Conservation (phyloP, 1,140 invertebrate species). For the Drosophila suzukii region DNA sequence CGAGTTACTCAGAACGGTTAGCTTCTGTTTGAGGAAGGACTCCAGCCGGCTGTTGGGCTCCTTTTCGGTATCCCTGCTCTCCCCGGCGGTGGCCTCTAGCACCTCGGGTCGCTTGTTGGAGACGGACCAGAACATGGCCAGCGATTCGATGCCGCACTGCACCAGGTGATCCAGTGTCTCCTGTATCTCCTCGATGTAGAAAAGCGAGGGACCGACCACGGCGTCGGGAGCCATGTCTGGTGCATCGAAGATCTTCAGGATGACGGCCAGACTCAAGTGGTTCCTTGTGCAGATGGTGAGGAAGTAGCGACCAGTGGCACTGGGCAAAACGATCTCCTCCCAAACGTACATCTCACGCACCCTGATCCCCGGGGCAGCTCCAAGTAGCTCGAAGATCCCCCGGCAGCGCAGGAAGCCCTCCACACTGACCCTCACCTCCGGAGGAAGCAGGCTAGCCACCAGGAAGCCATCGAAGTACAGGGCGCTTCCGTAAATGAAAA, state of each 20-base stretch:
- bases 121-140: slow-evolving; percentile 87
- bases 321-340: slow-evolving; percentile 89
- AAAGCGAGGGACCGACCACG: slow-evolving; percentile 82
- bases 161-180: slow-evolving; percentile 89
- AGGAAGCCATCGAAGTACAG: slow-evolving; percentile 90
- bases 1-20: slow-evolving; percentile 74
- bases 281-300: slow-evolving; percentile 90
- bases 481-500: slow-evolving; percentile 90
- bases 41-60: slow-evolving; percentile 79
- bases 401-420: slow-evolving; percentile 89
- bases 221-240: slow-evolving; percentile 69
- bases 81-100: slow-evolving; percentile 40
- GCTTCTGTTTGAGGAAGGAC: slow-evolving; percentile 86
- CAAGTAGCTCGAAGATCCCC: slow-evolving; percentile 88
- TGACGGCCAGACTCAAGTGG: slow-evolving; percentile 89
- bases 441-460: slow-evolving; percentile 89
- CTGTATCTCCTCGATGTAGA: slow-evolving; percentile 88
- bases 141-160: slow-evolving; percentile 87
- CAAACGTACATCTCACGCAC: slow-evolving; percentile 90
- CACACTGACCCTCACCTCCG: slow-evolving; percentile 89
- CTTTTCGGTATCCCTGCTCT: slow-evolving; percentile 36
- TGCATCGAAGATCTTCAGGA: slow-evolving; percentile 89
- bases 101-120: slow-evolving; percentile 86
- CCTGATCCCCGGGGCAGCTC: slow-evolving; percentile 86
- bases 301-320: slow-evolving; percentile 86